A percentile compares a stretch with the other conserved stretches of the same genome.
Conservation (phyloP, 2,888 invertebrate genomes). For the Orgyia antiqua region DNA sequence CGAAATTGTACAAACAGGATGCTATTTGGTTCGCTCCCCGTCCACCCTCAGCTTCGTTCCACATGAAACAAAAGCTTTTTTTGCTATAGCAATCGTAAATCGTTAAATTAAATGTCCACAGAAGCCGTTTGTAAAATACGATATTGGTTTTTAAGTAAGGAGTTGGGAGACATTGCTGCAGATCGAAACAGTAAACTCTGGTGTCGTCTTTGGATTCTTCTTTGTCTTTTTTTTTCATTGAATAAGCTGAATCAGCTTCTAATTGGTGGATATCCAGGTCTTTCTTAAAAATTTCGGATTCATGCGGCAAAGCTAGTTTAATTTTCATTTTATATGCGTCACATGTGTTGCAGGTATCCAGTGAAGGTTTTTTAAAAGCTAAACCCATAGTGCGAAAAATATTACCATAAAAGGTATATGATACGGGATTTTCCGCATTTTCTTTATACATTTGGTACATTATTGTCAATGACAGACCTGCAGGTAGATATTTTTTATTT, state of each 20-base stretch:
- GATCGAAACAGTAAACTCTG: neutral
- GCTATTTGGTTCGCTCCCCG: neutral
- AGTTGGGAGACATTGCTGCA: neutral
- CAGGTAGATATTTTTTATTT: slow-evolving; percentile 9
- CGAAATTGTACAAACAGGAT: neutral
- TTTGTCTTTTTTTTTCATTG: neutral
- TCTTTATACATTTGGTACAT: neutral
- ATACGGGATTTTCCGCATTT: neutral
- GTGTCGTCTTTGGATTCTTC: neutral
- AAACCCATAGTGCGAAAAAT: neutral
- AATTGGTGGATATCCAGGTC: neutral
- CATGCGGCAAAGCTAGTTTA: neutral
- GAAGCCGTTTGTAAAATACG: slow-evolving; percentile 3
- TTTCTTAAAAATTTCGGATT: neutral
- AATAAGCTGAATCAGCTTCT: slow-evolving; percentile 2
- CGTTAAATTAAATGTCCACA: slow-evolving; percentile 9
- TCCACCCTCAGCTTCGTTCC: slow-evolving; percentile 6
- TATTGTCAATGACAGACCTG: slow-evolving; percentile 8
- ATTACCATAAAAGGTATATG: neutral
- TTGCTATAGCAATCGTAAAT: slow-evolving; percentile 7
- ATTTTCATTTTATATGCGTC: no score
- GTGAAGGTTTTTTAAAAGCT: neutral
- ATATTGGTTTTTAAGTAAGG: neutral
- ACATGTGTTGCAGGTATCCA: neutral
- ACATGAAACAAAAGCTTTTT: slow-evolving; percentile 9